Conservation (phyloP, 2,888 invertebrate species). For the Drosophila cognata region DNA sequence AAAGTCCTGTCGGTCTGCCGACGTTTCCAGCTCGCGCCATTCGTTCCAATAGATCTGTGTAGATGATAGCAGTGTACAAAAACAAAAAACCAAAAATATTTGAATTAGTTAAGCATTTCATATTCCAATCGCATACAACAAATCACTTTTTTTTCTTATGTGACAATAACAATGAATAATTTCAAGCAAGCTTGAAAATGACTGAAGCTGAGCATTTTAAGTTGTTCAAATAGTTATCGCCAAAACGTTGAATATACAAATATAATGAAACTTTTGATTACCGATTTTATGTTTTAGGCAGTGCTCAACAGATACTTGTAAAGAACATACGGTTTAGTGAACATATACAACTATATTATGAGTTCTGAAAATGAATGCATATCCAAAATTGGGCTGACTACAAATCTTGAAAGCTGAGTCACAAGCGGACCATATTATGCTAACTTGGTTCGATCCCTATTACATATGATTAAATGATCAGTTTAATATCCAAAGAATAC, state of each 20-base stretch:
- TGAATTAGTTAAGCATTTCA: not conserved
- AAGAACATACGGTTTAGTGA: not conserved
- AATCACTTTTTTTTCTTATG: not conserved
- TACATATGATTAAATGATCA: not conserved
- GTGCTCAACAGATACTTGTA: not conserved
- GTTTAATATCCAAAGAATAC: not conserved
- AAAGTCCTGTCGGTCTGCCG: conserved; percentile 76
- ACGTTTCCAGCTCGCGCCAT: conserved; percentile 84
- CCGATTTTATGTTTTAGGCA: not conserved
- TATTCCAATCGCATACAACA: not conserved
- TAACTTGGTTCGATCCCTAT: not conserved
- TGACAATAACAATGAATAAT: conserved; percentile 22
- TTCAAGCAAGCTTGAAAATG: not conserved
- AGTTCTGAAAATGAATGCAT: not conserved
- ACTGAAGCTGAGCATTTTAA: not conserved
- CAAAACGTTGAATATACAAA: not conserved
- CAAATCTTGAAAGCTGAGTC: not conserved
- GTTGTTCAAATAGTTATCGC: not conserved
- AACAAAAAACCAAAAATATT: not conserved
- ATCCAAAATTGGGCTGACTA: not conserved
- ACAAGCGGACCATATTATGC: not conserved
- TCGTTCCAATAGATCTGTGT: conserved; percentile 86
- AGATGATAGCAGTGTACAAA: not conserved
- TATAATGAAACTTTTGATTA: not conserved
- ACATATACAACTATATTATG: not conserved